Evolutionary conservation across 2,797 vertebrate species (phyloP).

Genomic region (Enteromius fasciolatus): DNA sequence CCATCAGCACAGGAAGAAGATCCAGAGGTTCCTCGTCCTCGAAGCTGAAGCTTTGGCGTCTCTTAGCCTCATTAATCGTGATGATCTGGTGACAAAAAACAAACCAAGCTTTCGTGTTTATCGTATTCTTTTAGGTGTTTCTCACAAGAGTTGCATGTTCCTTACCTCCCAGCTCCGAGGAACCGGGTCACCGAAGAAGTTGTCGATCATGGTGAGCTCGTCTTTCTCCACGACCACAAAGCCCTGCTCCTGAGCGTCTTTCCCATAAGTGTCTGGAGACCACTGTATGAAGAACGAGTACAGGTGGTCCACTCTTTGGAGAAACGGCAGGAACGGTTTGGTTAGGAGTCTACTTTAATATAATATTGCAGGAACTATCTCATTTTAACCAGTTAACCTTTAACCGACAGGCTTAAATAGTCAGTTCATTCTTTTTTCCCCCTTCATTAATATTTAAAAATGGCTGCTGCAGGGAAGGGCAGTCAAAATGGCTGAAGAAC

Average conservation of each 20-base stretch:
- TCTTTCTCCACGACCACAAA: slow-evolving; percentile 98
- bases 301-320: slow-evolving; percentile 90
- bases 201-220: slow-evolving; percentile 97
- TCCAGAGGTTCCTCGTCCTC: slow-evolving; percentile 82
- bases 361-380: neutral
- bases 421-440: no score
- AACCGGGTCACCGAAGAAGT: slow-evolving; percentile 95
- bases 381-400: neutral
- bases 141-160: neutral
- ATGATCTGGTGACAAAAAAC: slow-evolving; percentile 83
- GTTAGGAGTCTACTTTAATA: neutral
- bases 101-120: neutral
- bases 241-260: slow-evolving; percentile 96
- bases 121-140: neutral
- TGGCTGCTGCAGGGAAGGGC: neutral
- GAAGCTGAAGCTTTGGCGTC: slow-evolving; percentile 90
- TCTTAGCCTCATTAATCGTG: slow-evolving; percentile 94
- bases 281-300: slow-evolving; percentile 98
- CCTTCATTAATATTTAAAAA: neutral
- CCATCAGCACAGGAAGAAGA: slow-evolving; percentile 82
- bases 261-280: slow-evolving; percentile 96
- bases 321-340: neutral
- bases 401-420: neutral
- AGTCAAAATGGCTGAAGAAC: neutral
- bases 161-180: slow-evolving; percentile 98